Evolutionary conservation across 2,113 vertebrate species (phyloP).

Genomic region (Rattus norvegicus): DNA sequence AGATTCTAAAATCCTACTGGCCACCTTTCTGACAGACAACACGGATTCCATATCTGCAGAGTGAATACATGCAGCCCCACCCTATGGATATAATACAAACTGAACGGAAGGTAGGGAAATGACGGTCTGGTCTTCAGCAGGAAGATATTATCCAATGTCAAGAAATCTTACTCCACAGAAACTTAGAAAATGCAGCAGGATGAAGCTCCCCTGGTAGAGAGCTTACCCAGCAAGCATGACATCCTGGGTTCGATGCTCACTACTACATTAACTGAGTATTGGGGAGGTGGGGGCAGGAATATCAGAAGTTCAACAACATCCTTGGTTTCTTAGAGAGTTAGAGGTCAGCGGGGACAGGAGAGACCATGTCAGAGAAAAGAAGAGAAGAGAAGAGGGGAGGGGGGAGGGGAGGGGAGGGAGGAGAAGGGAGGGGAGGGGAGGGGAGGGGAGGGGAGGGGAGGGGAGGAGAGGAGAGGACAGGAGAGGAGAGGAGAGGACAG

Average conservation of each 20-base stretch:
- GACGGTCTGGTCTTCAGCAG: conserved; percentile 14
- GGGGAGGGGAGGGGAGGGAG: too few species aligned
- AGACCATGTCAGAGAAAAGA: too few species aligned
- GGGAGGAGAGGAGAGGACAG: accelerated
- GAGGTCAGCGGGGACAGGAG: background rate
- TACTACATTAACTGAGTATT: background rate
- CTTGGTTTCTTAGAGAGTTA: background rate
- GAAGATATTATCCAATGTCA: background rate
- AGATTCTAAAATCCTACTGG: conserved; percentile 35
- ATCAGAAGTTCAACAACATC: background rate
- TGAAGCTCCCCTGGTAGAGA: background rate
- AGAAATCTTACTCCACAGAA: background rate
- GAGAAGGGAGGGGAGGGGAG: accelerated
- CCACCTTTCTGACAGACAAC: conserved; percentile 22
- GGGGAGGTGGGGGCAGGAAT: background rate
- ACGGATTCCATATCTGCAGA: background rate
- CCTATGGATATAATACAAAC: background rate
- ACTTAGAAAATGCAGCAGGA: background rate
- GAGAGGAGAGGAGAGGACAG: accelerated
- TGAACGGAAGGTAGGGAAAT: background rate
- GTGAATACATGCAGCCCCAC: background rate
- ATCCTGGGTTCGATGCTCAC: background rate
- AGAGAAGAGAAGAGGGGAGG: background rate
- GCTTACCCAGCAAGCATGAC: too few species aligned
- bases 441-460: accelerated